phyloP scores from a whole-genome alignment of 2,113 vertebrate species.

The Aramus guarauna region DNA sequence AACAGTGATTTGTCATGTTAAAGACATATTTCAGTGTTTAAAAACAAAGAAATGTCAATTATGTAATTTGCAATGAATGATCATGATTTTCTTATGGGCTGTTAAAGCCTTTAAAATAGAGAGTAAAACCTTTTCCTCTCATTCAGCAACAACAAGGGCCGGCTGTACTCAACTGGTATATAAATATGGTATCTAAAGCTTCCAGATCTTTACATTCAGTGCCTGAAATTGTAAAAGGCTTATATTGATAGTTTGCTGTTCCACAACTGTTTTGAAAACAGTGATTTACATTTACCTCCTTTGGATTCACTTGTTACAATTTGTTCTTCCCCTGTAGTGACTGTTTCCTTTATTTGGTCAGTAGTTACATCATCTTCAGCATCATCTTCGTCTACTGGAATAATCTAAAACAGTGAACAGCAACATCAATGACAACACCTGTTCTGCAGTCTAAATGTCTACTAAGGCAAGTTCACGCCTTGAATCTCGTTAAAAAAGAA shows the following conservation, averaged over 20 bases:
- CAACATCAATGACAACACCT: background rate
- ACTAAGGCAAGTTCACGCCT: background rate
- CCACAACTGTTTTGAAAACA: background rate
- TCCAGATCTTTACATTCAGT: background rate
- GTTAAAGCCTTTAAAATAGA: background rate
- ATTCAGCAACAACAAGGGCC: background rate
- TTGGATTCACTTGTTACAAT: constrained; percentile 58
- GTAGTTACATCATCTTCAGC: background rate
- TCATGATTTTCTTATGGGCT: background rate
- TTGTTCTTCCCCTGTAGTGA: constrained; percentile 26
- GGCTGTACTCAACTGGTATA: background rate
- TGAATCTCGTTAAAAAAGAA: background rate
- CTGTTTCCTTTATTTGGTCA: constrained; percentile 32
- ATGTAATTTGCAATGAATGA: background rate
- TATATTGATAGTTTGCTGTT: background rate
- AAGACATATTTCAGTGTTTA: background rate
- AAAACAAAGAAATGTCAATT: background rate
- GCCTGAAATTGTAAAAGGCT: background rate
- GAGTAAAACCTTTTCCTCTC: background rate
- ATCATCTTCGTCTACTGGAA: constrained; percentile 53
- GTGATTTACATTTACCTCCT: constrained; percentile 73
- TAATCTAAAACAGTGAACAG: constrained; percentile 16
- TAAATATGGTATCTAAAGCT: background rate
- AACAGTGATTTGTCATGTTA: background rate
- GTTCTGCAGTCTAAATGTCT: background rate